Evolutionary conservation across 2,797 vertebrate species (phyloP).

Genomic region (Xenopus petersii): DNA sequence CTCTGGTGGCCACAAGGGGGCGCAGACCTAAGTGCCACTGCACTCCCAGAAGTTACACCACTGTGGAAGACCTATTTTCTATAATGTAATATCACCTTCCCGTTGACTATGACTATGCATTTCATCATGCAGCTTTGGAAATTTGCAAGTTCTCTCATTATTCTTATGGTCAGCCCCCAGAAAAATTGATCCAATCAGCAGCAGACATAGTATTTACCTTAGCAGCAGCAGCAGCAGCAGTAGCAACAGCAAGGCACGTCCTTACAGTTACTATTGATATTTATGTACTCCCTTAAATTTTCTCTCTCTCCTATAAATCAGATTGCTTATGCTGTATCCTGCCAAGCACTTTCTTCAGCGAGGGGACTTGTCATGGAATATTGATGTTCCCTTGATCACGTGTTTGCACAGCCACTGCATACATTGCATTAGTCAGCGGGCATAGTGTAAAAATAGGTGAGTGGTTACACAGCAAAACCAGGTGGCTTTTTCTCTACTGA

Average conservation of each 20-base stretch:
- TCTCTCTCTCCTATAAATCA: conserved; percentile 42
- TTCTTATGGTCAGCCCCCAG: neutral
- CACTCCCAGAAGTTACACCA: too few species aligned
- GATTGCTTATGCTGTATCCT: conserved; percentile 35
- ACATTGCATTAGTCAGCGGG: conserved; percentile 20
- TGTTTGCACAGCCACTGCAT: conserved; percentile 30
- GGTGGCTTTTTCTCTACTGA: too few species aligned
- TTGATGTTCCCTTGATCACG: conserved; percentile 47
- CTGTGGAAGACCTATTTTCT: too few species aligned
- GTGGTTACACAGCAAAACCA: neutral
- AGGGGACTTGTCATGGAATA: conserved; percentile 30
- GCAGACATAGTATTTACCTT: conserved; percentile 7
- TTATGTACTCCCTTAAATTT: conserved; percentile 3
- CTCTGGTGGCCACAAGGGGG: too few species aligned
- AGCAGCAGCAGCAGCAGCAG: conserved; percentile 9
- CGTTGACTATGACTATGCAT: too few species aligned
- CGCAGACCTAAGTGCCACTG: too few species aligned
- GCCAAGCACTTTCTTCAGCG: conserved; percentile 17
- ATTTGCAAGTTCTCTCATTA: too few species aligned
- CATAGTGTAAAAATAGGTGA: conserved; percentile 15
- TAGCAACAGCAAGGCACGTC: conserved; percentile 10
- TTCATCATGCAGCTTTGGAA: too few species aligned
- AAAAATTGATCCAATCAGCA: conserved; percentile 12
- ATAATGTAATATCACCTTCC: too few species aligned
- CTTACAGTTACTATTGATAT: conserved; percentile 9